phyloP scores from a whole-genome alignment of 92 coral and sea anemone species.

The Siderastrea siderea region DNA sequence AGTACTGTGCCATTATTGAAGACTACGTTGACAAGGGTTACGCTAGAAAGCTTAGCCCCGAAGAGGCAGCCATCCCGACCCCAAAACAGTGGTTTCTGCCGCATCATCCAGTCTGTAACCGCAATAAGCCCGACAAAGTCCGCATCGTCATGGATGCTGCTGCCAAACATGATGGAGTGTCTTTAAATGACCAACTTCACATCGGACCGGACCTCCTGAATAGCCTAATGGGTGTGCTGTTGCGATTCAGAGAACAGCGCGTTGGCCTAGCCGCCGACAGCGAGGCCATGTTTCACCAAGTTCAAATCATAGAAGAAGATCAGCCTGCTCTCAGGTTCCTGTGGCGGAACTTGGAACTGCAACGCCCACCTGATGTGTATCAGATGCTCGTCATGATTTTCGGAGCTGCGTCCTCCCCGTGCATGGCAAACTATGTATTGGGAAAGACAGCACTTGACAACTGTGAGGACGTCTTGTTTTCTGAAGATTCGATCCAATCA shows the following conservation, averaged over 20 bases:
- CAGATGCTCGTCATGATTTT: slow-evolving; percentile 74
- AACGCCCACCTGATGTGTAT: slow-evolving; percentile 71
- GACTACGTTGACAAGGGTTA: slow-evolving; percentile 60
- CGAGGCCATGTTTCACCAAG: slow-evolving; percentile 76
- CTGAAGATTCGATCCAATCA: slow-evolving; percentile 40
- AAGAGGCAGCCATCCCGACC: slow-evolving; percentile 39
- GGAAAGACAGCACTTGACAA: slow-evolving; percentile 76
- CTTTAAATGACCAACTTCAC: slow-evolving; percentile 51
- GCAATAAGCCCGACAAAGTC: slow-evolving; percentile 60
- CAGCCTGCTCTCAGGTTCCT: slow-evolving; percentile 79
- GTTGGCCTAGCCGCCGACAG: slow-evolving; percentile 78
- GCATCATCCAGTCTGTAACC: slow-evolving; percentile 68
- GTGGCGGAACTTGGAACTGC: slow-evolving; percentile 58
- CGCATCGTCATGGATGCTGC: slow-evolving; percentile 74
- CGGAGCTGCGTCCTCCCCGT: slow-evolving; percentile 81
- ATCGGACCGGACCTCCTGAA: slow-evolving; percentile 39
- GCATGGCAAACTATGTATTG: slow-evolving; percentile 75
- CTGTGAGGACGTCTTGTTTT: slow-evolving; percentile 41
- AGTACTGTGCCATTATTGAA: slow-evolving; percentile 62
- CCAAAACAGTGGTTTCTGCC: slow-evolving; percentile 48
- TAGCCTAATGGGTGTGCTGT: too few relatives aligned
- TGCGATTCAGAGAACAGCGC: slow-evolving; percentile 46
- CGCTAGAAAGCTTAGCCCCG: slow-evolving; percentile 59
- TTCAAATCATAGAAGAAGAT: slow-evolving; percentile 54
- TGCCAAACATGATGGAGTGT: slow-evolving; percentile 40